phyloP scores from a whole-genome alignment of 2,888 invertebrate species.

The Meliscaeva auricollis region DNA sequence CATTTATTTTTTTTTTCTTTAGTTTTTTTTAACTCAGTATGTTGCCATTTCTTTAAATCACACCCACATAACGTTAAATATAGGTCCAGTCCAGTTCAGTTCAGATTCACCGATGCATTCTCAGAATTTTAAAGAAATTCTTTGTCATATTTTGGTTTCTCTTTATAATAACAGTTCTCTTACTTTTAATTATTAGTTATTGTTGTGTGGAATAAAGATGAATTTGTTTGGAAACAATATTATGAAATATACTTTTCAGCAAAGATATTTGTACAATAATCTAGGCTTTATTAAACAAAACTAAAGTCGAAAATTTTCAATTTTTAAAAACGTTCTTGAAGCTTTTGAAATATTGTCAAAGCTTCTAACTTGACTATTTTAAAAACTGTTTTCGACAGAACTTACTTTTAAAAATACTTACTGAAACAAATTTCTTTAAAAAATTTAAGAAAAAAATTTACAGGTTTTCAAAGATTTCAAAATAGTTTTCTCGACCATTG shows the following conservation, averaged over 20 bases:
- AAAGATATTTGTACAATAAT: too few species aligned
- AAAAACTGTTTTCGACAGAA: too few species aligned
- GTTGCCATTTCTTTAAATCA: constrained; percentile 64
- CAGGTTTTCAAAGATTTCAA: too few species aligned
- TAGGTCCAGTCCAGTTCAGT: constrained; percentile 14
- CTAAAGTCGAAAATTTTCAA: too few species aligned
- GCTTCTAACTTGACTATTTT: too few species aligned
- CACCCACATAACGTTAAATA: constrained; percentile 70
- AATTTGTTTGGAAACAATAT: neutral
- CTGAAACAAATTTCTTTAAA: too few species aligned
- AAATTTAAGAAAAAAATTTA: too few species aligned
- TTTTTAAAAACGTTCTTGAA: too few species aligned
- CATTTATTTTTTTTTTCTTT: neutral
- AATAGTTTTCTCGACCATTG: too few species aligned
- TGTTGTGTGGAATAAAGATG: neutral
- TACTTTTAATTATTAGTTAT: constrained; percentile 30
- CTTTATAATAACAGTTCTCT: constrained; percentile 5
- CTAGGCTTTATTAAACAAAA: too few species aligned
- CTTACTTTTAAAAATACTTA: too few species aligned
- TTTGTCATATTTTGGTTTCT: constrained; percentile 19
- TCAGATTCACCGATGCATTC: constrained; percentile 26
- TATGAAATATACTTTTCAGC: neutral
- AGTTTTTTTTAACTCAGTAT: constrained; percentile 21
- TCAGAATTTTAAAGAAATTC: constrained; percentile 50
- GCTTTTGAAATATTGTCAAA: too few species aligned